Conservation (phyloP, 2,113 vertebrate genomes). For the Fulmarus glacialis region DNA sequence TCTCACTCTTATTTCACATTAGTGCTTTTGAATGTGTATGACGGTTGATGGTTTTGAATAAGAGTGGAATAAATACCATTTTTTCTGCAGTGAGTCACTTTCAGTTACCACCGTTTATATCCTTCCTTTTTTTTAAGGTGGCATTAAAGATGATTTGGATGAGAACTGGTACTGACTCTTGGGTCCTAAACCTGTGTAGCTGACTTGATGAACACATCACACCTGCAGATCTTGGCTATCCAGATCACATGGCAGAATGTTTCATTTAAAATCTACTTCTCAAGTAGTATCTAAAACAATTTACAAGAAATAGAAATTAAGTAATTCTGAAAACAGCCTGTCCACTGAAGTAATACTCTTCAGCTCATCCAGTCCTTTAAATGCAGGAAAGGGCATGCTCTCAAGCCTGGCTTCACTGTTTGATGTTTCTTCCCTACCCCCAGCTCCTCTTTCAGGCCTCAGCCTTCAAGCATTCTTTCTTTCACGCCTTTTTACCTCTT, state of each 20-base stretch:
- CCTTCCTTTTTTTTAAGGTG: neutral
- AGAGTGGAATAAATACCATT: neutral
- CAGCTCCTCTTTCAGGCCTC: neutral
- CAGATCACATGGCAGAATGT: neutral
- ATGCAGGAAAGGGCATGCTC: neutral
- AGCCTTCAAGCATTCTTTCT: neutral
- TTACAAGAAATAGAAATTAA: neutral
- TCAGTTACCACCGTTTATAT: neutral
- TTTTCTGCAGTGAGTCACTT: constrained; percentile 11
- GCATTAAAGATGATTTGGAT: neutral
- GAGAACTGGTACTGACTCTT: neutral
- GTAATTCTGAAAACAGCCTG: neutral
- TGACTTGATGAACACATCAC: neutral
- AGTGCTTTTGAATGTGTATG: neutral
- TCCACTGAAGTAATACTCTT: neutral
- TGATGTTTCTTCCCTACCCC: neutral
- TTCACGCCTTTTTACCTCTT: neutral
- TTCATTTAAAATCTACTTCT: neutral
- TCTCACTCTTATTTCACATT: neutral
- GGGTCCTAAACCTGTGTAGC: neutral
- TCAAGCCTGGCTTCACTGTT: neutral
- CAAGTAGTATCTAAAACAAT: neutral
- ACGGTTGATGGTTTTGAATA: neutral
- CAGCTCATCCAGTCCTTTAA: neutral
- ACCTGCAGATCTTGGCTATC: neutral